A percentile compares a stretch with the other conserved stretches of the same genome.
Conservation (phyloP, 2,113 vertebrate genomes). For the Ascaphus truei region DNA sequence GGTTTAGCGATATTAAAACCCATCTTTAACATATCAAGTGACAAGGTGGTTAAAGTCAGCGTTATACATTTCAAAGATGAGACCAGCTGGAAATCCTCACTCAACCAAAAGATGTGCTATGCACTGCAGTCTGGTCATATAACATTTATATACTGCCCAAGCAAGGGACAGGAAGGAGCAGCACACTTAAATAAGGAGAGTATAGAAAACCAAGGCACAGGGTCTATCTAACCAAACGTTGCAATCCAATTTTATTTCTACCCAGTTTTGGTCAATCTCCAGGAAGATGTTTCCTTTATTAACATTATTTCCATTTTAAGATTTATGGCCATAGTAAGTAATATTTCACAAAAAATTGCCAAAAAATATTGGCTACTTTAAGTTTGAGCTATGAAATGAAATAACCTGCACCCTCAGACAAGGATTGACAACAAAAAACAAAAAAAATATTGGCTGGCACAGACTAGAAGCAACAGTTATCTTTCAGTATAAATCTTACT, state of each 20-base stretch:
- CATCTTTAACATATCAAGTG: slow-evolving; percentile 46
- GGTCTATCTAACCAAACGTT: slow-evolving; percentile 62
- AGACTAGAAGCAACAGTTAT: slow-evolving; percentile 67
- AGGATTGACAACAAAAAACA: slow-evolving; percentile 61
- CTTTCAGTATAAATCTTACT: slow-evolving; percentile 68
- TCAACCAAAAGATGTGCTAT: slow-evolving; percentile 51
- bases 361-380: slow-evolving; percentile 65
- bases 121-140: slow-evolving; percentile 58
- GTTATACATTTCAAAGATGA: slow-evolving; percentile 42
- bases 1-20: slow-evolving; percentile 48
- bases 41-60: neutral
- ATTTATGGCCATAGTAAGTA: slow-evolving; percentile 67
- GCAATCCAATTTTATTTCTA: slow-evolving; percentile 57
- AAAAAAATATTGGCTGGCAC: slow-evolving; percentile 58
- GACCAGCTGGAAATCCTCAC: slow-evolving; percentile 56
- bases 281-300: slow-evolving; percentile 58
- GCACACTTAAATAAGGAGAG: slow-evolving; percentile 56
- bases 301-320: slow-evolving; percentile 62
- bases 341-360: slow-evolving; percentile 61
- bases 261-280: slow-evolving; percentile 76
- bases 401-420: slow-evolving; percentile 59
- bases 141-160: slow-evolving; percentile 57
- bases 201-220: slow-evolving; percentile 64
- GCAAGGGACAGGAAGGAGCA: slow-evolving; percentile 48
- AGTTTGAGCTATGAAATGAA: slow-evolving; percentile 64